Conservation (phyloP, 2,888 invertebrate genomes). For the Trisateles emortualis region DNA sequence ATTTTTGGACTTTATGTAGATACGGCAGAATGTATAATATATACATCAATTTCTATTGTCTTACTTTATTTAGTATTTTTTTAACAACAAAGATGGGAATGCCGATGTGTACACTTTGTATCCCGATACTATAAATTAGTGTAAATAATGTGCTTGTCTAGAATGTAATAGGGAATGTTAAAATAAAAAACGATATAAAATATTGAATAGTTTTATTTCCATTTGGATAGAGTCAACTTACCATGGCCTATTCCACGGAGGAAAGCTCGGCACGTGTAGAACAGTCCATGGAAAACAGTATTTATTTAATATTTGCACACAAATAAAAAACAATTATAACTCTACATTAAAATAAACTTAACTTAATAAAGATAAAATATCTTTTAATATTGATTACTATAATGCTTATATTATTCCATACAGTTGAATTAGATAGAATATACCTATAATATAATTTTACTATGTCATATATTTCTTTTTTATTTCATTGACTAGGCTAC, state of each 20-base stretch:
- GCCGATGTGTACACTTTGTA: no score
- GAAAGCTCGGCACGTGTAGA: slow-evolving; percentile 78
- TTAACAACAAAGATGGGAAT: no score
- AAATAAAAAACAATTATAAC: slow-evolving; percentile 51
- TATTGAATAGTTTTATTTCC: slow-evolving; percentile 74
- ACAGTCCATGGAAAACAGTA: slow-evolving; percentile 84
- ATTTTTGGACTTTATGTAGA: no score
- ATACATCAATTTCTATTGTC: no score
- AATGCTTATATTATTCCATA: slow-evolving; percentile 38
- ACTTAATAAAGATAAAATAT: slow-evolving; percentile 36
- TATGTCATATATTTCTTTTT: slow-evolving; percentile 22
- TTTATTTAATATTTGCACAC: slow-evolving; percentile 77
- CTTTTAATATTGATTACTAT: slow-evolving; percentile 37
- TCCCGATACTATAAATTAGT: slow-evolving; percentile 6
- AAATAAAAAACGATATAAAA: slow-evolving; percentile 61
- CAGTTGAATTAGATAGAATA: slow-evolving; percentile 46
- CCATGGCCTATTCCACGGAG: slow-evolving; percentile 83
- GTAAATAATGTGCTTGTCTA: slow-evolving; percentile 35
- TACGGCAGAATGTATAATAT: no score
- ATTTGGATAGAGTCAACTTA: slow-evolving; percentile 77
- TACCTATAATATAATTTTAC: slow-evolving; percentile 36
- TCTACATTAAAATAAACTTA: slow-evolving; percentile 53
- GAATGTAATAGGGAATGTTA: slow-evolving; percentile 28
- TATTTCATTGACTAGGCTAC: slow-evolving; percentile 19
- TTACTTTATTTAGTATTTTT: no score